These are phyloP conservation scores for Drosophila paucipuncta DNA, from an alignment of 2,888 invertebrate genomes.

Conservation along the genomic window DNA sequence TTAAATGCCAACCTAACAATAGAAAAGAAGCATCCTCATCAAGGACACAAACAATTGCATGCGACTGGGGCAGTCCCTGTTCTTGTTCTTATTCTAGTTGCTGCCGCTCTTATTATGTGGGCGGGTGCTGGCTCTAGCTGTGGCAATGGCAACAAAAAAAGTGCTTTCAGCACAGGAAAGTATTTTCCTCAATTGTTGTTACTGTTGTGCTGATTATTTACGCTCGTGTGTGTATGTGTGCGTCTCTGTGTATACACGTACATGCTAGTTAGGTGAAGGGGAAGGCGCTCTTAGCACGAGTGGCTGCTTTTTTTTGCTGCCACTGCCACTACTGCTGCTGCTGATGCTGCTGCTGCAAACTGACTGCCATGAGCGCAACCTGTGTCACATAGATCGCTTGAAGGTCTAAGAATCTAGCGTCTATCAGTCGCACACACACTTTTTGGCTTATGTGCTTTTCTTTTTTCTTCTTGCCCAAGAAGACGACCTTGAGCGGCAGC, in stretches of 20 bases:
- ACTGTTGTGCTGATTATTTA: constrained; percentile 77
- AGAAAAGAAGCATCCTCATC: constrained; percentile 82
- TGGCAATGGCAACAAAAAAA: constrained; percentile 57
- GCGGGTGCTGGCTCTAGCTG: constrained; percentile 19
- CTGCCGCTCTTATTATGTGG: constrained; percentile 45
- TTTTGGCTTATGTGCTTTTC: constrained; percentile 44
- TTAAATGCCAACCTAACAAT: constrained; percentile 81
- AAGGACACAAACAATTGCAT: constrained; percentile 76
- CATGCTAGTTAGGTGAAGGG: constrained; percentile 27
- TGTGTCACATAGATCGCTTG: constrained; percentile 27
- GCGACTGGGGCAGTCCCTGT: constrained; percentile 28
- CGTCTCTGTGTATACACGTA: constrained; percentile 12
- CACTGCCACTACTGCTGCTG: constrained; percentile 7
- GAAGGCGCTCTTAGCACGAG: constrained; percentile 67
- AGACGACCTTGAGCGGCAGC: constrained; percentile 59
- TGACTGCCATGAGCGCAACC: constrained; percentile 57
- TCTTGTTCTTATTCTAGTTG: constrained; percentile 19
- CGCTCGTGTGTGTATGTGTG: constrained; percentile 16
- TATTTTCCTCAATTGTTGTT: constrained; percentile 79
- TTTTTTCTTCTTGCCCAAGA: constrained; percentile 13
- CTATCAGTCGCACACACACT: constrained; percentile 49
- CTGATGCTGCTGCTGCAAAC: constrained; percentile 30
- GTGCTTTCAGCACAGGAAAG: constrained; percentile 64
- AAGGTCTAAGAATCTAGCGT: constrained; percentile 23
- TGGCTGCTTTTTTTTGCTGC: constrained; percentile 37